These are phyloP conservation scores for Tragelaphus buxtoni DNA, from an alignment of 2,113 vertebrate species.

Conservation along the genomic window DNA sequence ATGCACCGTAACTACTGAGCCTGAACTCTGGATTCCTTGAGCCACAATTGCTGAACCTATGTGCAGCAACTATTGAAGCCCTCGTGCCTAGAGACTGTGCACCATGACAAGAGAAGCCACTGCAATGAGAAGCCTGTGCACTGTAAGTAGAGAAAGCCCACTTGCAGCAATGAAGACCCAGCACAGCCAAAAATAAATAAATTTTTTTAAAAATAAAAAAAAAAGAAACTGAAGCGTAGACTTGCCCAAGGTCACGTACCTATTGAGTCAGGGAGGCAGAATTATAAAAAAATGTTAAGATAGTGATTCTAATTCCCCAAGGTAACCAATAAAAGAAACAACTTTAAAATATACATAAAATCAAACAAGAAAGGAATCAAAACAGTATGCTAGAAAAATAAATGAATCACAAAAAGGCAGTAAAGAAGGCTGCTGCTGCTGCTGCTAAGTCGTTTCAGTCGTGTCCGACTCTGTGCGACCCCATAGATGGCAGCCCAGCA, in stretches of 20 bases:
- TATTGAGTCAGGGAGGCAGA: not conserved
- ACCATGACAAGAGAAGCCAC: not conserved
- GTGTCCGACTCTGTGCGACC: too few relatives aligned
- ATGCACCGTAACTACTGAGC: rapidly evolving
- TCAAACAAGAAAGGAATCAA: not conserved
- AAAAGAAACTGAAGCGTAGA: not conserved
- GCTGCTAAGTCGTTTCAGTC: too few relatives aligned
- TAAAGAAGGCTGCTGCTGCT: too few relatives aligned
- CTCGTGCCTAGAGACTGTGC: not conserved
- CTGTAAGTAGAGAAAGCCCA: not conserved
- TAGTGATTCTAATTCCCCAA: not conserved
- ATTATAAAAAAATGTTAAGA: not conserved
- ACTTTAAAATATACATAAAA: not conserved
- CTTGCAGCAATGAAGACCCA: not conserved
- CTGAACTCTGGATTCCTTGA: not conserved
- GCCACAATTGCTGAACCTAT: not conserved
- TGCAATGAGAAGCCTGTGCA: not conserved
- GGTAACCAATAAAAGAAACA: not conserved
- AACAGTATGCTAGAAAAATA: not conserved
- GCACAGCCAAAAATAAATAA: not conserved
- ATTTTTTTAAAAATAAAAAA: not conserved
- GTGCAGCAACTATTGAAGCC: not conserved
- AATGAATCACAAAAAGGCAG: not conserved
- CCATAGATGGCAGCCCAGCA: too few relatives aligned
- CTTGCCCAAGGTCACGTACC: not conserved